These are phyloP conservation scores for Heliornis fulica DNA, from an alignment of 2,113 vertebrate species.

Conservation along the genomic window DNA sequence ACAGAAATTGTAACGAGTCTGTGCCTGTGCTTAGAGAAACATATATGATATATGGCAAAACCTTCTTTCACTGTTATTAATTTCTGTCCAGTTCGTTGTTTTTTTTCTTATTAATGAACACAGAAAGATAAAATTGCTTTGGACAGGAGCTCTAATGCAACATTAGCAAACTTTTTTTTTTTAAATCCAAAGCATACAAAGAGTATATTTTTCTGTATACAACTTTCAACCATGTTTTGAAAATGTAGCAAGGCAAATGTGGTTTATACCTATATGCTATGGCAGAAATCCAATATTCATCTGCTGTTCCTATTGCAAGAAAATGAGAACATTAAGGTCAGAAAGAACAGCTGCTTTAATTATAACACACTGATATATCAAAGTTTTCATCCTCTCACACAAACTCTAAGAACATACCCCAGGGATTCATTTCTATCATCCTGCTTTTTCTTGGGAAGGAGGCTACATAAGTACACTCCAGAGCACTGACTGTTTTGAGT, in stretches of 20 bases:
- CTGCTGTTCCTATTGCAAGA: constrained; percentile 10
- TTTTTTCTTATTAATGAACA: background rate
- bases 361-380: constrained; percentile 31
- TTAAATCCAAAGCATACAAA: background rate
- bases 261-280: constrained; percentile 20
- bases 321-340: constrained; percentile 61
- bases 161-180: background rate
- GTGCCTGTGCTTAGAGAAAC: background rate
- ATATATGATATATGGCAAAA: background rate
- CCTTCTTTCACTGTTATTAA: background rate
- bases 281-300: constrained; percentile 55
- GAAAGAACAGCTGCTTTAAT: constrained; percentile 61
- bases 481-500: background rate
- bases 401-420: background rate
- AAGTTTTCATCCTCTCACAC: constrained; percentile 7
- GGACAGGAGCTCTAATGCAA: background rate
- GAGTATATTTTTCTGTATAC: background rate
- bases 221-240: background rate
- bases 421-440: constrained; percentile 23
- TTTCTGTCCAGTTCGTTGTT: background rate
- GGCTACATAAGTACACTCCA: background rate
- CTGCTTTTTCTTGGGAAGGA: background rate
- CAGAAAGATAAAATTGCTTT: background rate
- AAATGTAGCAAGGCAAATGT: background rate
- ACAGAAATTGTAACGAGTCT: background rate